These are phyloP conservation scores for Branchellion lobata DNA, from an alignment of 2,888 invertebrate species.

Conservation along the genomic window DNA sequence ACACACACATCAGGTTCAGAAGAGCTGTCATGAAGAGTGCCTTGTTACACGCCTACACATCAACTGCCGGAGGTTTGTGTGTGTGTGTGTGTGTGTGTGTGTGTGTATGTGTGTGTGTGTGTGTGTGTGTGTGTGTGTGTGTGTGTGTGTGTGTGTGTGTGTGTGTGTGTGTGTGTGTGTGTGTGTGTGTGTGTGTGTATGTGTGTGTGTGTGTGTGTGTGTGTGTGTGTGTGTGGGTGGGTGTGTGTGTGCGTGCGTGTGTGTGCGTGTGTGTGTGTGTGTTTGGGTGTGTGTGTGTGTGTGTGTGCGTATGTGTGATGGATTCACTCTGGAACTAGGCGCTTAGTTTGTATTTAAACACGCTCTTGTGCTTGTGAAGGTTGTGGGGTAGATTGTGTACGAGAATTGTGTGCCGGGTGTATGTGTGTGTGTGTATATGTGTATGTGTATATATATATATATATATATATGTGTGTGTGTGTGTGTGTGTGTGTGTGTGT, in stretches of 20 bases:
- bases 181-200: constrained; percentile 11
- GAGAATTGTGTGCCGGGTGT: background rate
- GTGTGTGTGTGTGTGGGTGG: constrained; percentile 7
- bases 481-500: constrained; percentile 18
- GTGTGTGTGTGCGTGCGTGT: constrained; percentile 9
- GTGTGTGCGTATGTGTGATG: background rate
- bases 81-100: constrained; percentile 6
- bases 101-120: constrained; percentile 14
- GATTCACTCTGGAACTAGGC: background rate
- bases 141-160: constrained; percentile 18
- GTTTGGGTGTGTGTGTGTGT: constrained; percentile 7
- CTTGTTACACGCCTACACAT: too few relatives aligned
- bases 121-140: constrained; percentile 6
- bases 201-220: constrained; percentile 12
- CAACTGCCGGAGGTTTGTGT: background rate
- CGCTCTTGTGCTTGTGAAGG: too few relatives aligned
- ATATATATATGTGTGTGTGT: constrained; percentile 1
- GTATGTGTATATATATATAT: background rate
- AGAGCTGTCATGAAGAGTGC: too few relatives aligned
- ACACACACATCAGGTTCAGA: too few relatives aligned
- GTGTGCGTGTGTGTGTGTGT: constrained; percentile 11
- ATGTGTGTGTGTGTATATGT: constrained; percentile 4
- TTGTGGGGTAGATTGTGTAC: background rate
- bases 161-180: constrained; percentile 18
- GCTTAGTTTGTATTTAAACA: background rate